Conservation (phyloP, 2,888 invertebrate genomes). For the Shargacucullia verbasci region DNA sequence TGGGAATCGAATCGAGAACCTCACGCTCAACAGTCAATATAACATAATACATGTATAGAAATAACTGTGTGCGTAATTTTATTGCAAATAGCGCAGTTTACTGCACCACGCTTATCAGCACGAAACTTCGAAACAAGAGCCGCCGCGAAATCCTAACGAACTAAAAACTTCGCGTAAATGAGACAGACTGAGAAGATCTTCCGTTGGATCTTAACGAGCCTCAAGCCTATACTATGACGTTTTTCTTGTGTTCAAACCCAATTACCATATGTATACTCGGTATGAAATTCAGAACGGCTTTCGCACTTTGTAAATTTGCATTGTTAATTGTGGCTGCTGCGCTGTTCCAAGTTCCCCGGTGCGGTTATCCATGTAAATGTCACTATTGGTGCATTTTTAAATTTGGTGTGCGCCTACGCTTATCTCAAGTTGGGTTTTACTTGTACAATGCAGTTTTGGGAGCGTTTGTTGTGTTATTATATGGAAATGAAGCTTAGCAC, state of each 20-base stretch:
- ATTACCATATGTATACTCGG: slow-evolving; percentile 83
- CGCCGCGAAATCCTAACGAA: slow-evolving; percentile 28
- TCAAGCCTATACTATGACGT: slow-evolving; percentile 65
- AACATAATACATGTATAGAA: too few relatives aligned
- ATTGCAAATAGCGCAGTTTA: background rate
- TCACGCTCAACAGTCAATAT: too few relatives aligned
- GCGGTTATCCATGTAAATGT: slow-evolving; percentile 49
- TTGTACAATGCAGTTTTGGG: slow-evolving; percentile 38
- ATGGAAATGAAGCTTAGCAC: slow-evolving; percentile 19
- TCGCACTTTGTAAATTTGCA: slow-evolving; percentile 81
- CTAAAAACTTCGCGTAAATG: slow-evolving; percentile 36
- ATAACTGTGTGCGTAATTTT: too few relatives aligned
- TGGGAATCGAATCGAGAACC: too few relatives aligned
- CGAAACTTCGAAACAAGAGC: slow-evolving; percentile 19
- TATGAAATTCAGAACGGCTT: slow-evolving; percentile 86
- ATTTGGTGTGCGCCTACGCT: slow-evolving; percentile 39
- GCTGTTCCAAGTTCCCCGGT: slow-evolving; percentile 54
- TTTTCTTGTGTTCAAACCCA: slow-evolving; percentile 77
- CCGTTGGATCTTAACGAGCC: slow-evolving; percentile 67
- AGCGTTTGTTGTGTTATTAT: slow-evolving; percentile 8
- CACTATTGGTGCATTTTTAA: slow-evolving; percentile 49
- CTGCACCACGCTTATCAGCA: slow-evolving; percentile 2
- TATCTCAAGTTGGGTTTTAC: slow-evolving; percentile 46
- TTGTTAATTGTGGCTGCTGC: slow-evolving; percentile 84
- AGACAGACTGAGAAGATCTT: slow-evolving; percentile 38